A percentile compares a stretch with the other conserved stretches of the same genome.
Conservation (phyloP, 2,888 invertebrate species). For the Drosophila mimetica region DNA sequence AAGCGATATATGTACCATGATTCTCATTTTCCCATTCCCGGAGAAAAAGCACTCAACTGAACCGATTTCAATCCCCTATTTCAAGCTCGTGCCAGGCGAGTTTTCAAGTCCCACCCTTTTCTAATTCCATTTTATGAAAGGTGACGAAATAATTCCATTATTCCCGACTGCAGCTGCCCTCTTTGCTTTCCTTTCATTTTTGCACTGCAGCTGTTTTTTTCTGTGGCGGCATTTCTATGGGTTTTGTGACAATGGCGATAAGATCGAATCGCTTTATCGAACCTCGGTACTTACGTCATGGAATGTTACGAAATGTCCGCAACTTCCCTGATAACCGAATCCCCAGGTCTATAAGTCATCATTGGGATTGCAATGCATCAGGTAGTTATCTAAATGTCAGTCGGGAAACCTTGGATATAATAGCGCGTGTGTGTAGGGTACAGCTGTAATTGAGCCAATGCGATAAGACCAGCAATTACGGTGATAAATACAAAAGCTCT, state of each 20-base stretch:
- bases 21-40: slow-evolving; percentile 2
- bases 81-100: slow-evolving; percentile 37
- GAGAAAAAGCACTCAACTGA: slow-evolving; percentile 34
- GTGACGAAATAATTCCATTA: slow-evolving; percentile 38
- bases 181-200: slow-evolving; percentile 6
- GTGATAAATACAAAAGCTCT: neutral
- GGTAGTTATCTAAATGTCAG: slow-evolving; percentile 36
- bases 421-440: neutral
- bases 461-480: slow-evolving; percentile 1
- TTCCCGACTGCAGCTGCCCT: slow-evolving; percentile 37
- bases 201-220: slow-evolving; percentile 31
- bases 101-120: slow-evolving; percentile 28
- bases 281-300: slow-evolving; percentile 52
- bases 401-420: slow-evolving; percentile 9
- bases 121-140: slow-evolving; percentile 39
- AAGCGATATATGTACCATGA: slow-evolving; percentile 1
- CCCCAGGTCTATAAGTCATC: slow-evolving; percentile 30
- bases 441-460: neutral
- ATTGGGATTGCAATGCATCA: slow-evolving; percentile 16
- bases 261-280: slow-evolving; percentile 51
- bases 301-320: slow-evolving; percentile 49
- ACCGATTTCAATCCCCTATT: slow-evolving; percentile 25
- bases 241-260: slow-evolving; percentile 47
- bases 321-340: slow-evolving; percentile 39
- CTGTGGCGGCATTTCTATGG: slow-evolving; percentile 41